These are phyloP conservation scores for Triplophysa yarkandensis DNA, from an alignment of 2,797 vertebrate species.

Conservation along the genomic window DNA sequence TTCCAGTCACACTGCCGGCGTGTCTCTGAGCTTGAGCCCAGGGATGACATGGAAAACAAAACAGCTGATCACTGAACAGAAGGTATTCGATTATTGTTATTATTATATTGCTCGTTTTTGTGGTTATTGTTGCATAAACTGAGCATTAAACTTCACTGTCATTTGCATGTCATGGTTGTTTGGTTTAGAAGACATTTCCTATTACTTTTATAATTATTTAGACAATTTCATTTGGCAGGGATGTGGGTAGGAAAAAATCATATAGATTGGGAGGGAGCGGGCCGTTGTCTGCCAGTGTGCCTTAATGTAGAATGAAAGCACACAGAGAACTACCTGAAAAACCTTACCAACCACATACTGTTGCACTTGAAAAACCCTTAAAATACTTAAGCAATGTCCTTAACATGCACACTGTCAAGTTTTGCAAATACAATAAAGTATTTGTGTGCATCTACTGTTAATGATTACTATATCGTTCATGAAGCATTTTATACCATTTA, in stretches of 20 bases:
- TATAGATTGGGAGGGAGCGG: no score
- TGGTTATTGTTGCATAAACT: not conserved
- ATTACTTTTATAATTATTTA: not conserved
- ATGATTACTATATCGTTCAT: not conserved
- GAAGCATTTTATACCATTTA: not conserved
- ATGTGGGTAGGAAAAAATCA: no score
- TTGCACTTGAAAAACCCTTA: no score
- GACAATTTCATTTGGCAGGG: not conserved
- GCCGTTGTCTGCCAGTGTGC: no score
- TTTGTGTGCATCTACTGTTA: not conserved
- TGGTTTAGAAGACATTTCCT: not conserved
- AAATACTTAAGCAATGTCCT: not conserved
- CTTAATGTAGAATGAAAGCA: no score
- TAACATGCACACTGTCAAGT: not conserved
- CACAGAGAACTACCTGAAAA: not conserved
- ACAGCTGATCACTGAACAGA: constrained; percentile 45
- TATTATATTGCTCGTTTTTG: not conserved
- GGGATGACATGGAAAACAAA: constrained; percentile 52
- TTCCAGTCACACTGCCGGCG: constrained; percentile 36
- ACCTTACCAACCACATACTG: no score
- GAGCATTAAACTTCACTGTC: not conserved
- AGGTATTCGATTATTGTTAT: constrained; percentile 46
- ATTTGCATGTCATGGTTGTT: not conserved
- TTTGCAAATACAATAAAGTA: not conserved
- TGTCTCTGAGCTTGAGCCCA: constrained; percentile 42